A percentile compares a stretch with the other conserved stretches of the same genome.
phyloP scores from a whole-genome alignment of 2,888 invertebrate genomes.

The Fabriciana adippe region DNA sequence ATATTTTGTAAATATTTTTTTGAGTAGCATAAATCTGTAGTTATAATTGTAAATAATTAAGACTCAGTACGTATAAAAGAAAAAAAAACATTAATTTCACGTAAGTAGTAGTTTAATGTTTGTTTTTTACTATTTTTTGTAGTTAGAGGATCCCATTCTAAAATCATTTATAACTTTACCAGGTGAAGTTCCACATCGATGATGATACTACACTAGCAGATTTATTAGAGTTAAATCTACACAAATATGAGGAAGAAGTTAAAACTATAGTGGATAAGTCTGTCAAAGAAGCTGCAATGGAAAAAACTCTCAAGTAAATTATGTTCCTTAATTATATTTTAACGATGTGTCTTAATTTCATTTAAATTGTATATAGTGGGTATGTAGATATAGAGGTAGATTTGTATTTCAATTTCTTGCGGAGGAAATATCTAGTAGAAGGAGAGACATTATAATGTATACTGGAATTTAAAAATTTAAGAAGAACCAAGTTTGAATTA shows the following conservation, averaged over 20 bases:
- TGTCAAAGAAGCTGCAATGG: constrained; percentile 98
- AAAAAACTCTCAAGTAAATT: constrained; percentile 88
- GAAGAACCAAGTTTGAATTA: too few relatives aligned
- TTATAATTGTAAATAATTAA: constrained; percentile 2
- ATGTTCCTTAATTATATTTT: not conserved
- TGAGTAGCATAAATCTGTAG: constrained; percentile 18
- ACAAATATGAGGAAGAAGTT: constrained; percentile 97
- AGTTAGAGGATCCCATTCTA: not conserved
- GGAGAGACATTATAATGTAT: too few relatives aligned
- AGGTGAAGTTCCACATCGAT: constrained; percentile 91
- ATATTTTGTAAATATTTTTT: constrained; percentile 57
- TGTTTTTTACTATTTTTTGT: not conserved
- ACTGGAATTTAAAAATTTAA: too few relatives aligned
- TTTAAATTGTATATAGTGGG: too few relatives aligned
- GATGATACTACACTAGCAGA: constrained; percentile 94
- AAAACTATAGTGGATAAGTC: constrained; percentile 97
- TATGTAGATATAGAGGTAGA: too few relatives aligned
- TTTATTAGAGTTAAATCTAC: constrained; percentile 92
- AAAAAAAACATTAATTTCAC: not conserved
- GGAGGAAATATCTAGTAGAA: too few relatives aligned
- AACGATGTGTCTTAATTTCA: not conserved
- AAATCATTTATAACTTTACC: constrained; percentile 6
- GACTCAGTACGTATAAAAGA: not conserved
- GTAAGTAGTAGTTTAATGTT: constrained; percentile 2
- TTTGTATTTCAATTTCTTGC: too few relatives aligned